Evolutionary conservation across 2,113 vertebrate species (phyloP).

Genomic region (Leptobrachium ailaonicum): DNA sequence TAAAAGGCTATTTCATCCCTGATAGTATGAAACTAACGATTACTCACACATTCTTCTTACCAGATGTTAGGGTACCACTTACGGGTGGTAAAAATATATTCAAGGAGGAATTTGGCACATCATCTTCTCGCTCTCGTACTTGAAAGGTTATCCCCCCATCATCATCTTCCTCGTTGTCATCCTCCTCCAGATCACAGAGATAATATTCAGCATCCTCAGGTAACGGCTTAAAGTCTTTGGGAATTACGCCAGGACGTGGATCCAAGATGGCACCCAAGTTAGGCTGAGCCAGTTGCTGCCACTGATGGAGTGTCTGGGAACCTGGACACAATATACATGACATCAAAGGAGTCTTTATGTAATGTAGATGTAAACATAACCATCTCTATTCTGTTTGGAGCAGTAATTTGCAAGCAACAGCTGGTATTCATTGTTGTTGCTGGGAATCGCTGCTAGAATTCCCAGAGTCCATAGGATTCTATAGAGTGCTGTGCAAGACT

Average conservation of each 20-base stretch:
- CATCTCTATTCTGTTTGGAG: too few species aligned
- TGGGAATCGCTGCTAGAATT: too few species aligned
- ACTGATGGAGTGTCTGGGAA: slow-evolving; percentile 95
- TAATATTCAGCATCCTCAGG: slow-evolving; percentile 75
- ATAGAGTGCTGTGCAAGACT: too few species aligned
- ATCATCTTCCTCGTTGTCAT: slow-evolving; percentile 73
- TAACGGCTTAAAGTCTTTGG: slow-evolving; percentile 88
- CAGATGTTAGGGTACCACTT: slow-evolving; percentile 61
- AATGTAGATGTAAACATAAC: too few species aligned
- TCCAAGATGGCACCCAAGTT: slow-evolving; percentile 94
- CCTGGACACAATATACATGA: slow-evolving; percentile 63
- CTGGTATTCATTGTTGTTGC: too few species aligned
- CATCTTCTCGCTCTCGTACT: slow-evolving; percentile 69
- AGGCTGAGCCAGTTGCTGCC: slow-evolving; percentile 95
- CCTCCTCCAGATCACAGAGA: slow-evolving; percentile 92
- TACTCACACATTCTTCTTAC: slow-evolving; percentile 57
- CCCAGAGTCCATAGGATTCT: too few species aligned
- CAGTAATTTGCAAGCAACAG: too few species aligned
- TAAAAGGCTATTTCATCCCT: too few species aligned
- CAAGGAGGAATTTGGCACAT: slow-evolving; percentile 51
- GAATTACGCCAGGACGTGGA: slow-evolving; percentile 91
- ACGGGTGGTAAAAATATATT: slow-evolving; percentile 69
- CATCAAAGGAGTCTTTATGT: too few species aligned
- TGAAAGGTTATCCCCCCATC: slow-evolving; percentile 84
- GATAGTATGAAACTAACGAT: too few species aligned